Evolutionary conservation across 2,113 vertebrate genomes (phyloP), one percentile per base, ranked within the genome.

Genomic region (Oceanites oceanicus): DNA sequence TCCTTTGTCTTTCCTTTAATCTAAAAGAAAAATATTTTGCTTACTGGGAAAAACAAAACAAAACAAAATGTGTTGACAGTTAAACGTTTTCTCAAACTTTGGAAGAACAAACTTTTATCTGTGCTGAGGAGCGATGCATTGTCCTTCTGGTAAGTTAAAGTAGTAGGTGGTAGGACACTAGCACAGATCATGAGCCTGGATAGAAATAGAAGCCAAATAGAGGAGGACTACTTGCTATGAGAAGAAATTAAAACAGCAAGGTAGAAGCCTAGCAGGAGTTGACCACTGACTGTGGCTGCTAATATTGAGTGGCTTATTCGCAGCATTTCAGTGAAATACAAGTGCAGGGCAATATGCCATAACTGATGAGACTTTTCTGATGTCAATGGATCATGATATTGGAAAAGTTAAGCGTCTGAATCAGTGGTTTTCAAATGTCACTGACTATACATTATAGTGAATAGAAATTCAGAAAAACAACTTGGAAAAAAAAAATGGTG

Each of bases 241-340:
- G 59, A 90, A 90, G 67, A 92, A 90, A 96, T 88, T 83, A 80
- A 71, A 96, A 38, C 67, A 94, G 38, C 45, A 67, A 86, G 58
- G 59, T 62, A 49, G 78, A 94, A 86, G 42, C 55, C 62, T 72
- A 86, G 59, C n/a, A 90, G 61, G 25, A 76, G n/a, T 17, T 93
- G 58, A 79, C 42, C 26, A 17, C 59, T 90, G 50, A 13, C 78
- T 62, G 61, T 44, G 70, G 32, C 38, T 87, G 65, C 65, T 83
- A 9, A 30, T 76, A 75, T 26, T 79, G 44, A 27, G 44, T 81
- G 49, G 25, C 15, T 88, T 65, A 50, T 90, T 90, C 55, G 32
- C 0, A 2, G 16, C 5, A 34, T 92, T 95, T 86, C 1, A 3
- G 38, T 84, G 80, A 92, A 47, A 67, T 62, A 21, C 19, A 44